Conservation (phyloP, 2,888 invertebrate species). For the Empis livida region DNA sequence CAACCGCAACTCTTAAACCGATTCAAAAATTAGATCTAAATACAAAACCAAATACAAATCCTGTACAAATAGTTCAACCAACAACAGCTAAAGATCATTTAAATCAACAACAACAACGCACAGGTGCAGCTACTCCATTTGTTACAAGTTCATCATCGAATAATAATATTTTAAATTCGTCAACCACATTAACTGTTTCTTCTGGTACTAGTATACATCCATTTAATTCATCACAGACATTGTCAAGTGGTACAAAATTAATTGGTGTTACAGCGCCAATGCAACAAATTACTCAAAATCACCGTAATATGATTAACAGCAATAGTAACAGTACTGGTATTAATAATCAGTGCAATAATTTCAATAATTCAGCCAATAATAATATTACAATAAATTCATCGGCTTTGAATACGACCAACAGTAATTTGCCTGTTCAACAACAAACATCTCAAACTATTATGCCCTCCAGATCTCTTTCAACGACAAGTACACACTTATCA, state of each 20-base stretch:
- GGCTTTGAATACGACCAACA: constrained; percentile 1
- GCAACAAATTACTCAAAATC: constrained; percentile 21
- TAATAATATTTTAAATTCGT: constrained; percentile 15
- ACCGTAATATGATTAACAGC: constrained; percentile 2
- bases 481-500: constrained; percentile 14
- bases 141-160: constrained; percentile 3
- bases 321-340: constrained; percentile 8
- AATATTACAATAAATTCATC: constrained; percentile 6
- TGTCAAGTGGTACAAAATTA: constrained; percentile 23
- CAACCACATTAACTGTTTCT: not conserved
- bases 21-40: constrained; percentile 33
- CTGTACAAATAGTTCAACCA: constrained; percentile 34
- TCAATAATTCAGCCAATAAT: constrained; percentile 4
- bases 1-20: constrained; percentile 22
- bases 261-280: constrained; percentile 34
- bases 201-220: constrained; percentile 25
- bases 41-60: constrained; percentile 31
- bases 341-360: constrained; percentile 4
- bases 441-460: constrained; percentile 7
- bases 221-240: constrained; percentile 17
- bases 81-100: constrained; percentile 22
- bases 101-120: constrained; percentile 17
- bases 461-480: constrained; percentile 4
- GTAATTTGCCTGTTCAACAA: constrained; percentile 9
- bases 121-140: not conserved